These are phyloP conservation scores for Riptortus pedestris DNA, from an alignment of 1,140 invertebrate species.

Conservation along the genomic window DNA sequence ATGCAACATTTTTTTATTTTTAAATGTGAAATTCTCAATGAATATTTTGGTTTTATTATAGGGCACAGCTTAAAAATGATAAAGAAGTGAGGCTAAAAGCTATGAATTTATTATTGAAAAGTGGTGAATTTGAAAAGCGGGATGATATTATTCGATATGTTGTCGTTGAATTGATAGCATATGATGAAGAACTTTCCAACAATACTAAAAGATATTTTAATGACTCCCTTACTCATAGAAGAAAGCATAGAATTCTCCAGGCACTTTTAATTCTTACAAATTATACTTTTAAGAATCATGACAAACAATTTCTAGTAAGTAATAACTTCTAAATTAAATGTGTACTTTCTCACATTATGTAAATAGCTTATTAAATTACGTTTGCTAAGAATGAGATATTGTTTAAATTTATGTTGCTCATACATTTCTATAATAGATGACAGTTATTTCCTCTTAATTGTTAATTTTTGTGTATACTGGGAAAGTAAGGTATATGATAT, in stretches of 20 bases:
- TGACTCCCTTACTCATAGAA: conserved; percentile 43
- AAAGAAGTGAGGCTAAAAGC: conserved; percentile 35
- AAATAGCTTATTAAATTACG: too few relatives aligned
- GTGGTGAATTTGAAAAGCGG: conserved; percentile 30
- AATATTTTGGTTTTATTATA: too few relatives aligned
- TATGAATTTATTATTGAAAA: conserved; percentile 29
- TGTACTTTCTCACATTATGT: too few relatives aligned
- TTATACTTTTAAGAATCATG: conserved; percentile 28
- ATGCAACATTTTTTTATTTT: too few relatives aligned
- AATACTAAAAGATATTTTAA: conserved; percentile 41
- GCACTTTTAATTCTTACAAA: conserved; percentile 37
- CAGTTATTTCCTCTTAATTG: neutral
- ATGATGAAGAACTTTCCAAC: conserved; percentile 32
- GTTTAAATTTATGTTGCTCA: too few relatives aligned
- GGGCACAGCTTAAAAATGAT: too few relatives aligned
- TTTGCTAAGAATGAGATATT: too few relatives aligned
- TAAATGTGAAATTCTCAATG: too few relatives aligned
- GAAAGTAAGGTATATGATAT: too few relatives aligned
- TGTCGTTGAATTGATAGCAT: conserved; percentile 27
- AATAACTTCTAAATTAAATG: too few relatives aligned
- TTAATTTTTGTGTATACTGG: too few relatives aligned
- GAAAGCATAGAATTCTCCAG: conserved; percentile 43
- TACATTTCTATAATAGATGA: neutral
- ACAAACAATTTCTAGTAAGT: conserved; percentile 37
- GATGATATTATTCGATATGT: conserved; percentile 25